Conservation (phyloP, 2,113 vertebrate species). For the Salvelinus alpinus region DNA sequence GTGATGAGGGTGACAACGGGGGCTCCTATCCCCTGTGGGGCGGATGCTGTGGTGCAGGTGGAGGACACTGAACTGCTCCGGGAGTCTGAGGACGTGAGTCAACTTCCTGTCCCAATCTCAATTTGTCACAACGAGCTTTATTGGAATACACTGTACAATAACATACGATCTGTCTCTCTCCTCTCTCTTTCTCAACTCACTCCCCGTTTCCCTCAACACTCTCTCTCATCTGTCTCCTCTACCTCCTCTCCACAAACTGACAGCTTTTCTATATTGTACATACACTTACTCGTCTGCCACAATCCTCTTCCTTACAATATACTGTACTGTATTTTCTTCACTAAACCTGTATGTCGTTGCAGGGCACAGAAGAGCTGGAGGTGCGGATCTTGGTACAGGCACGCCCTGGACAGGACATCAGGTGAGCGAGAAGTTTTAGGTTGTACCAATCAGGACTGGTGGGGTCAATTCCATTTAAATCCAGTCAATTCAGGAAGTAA, state of each 20-base stretch:
- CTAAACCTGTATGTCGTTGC: slow-evolving; percentile 31
- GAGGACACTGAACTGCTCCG: slow-evolving; percentile 97
- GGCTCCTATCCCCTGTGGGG: slow-evolving; percentile 97
- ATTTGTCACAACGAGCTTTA: too few species aligned
- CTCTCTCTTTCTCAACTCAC: too few species aligned
- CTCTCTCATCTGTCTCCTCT: too few species aligned
- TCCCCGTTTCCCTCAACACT: background rate
- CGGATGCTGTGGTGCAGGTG: slow-evolving; percentile 96
- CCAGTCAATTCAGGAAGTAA: background rate
- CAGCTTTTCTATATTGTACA: too few species aligned
- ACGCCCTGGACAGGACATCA: slow-evolving; percentile 97
- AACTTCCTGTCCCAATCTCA: background rate
- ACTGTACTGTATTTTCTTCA: too few species aligned
- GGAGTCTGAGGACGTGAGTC: slow-evolving; percentile 94
- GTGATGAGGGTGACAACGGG: slow-evolving; percentile 98
- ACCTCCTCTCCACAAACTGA: too few species aligned
- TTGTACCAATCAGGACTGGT: too few species aligned
- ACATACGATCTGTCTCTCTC: background rate
- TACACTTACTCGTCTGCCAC: too few species aligned
- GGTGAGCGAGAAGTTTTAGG: slow-evolving; percentile 62
- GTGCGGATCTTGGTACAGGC: slow-evolving; percentile 97
- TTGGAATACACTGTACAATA: too few species aligned
- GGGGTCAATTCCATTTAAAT: too few species aligned
- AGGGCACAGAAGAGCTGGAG: slow-evolving; percentile 98
- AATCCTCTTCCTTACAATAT: too few species aligned